phyloP scores from a whole-genome alignment of 2,888 invertebrate species.

The Lamellibrachia columna region DNA sequence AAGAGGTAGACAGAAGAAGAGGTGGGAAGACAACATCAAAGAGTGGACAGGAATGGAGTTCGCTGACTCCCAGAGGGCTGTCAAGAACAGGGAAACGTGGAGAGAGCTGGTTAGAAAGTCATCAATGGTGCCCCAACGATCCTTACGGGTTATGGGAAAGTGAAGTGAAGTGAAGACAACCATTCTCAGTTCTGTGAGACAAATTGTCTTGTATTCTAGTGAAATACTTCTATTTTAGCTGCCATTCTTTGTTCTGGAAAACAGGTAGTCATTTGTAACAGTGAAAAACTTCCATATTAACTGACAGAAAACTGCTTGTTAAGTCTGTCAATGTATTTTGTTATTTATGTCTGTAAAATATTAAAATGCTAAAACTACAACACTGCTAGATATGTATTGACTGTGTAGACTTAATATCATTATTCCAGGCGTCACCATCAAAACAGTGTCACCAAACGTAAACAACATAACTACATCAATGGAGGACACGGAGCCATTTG shows the following conservation, averaged over 20 bases:
- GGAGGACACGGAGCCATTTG: neutral
- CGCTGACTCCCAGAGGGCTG: no score
- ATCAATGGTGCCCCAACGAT: no score
- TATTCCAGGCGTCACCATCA: slow-evolving; percentile 16
- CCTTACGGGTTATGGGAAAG: no score
- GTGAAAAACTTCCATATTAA: neutral
- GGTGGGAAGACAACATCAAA: no score
- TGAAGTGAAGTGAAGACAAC: no score
- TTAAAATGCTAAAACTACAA: neutral
- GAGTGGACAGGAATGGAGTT: no score
- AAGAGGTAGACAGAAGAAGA: no score
- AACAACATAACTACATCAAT: neutral
- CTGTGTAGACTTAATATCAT: neutral
- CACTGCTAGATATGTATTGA: neutral
- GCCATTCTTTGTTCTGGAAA: neutral
- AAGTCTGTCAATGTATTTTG: neutral
- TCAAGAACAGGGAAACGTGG: no score
- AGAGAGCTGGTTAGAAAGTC: no score
- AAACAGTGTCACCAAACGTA: neutral
- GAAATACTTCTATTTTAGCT: neutral
- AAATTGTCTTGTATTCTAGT: neutral
- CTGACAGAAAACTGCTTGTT: neutral
- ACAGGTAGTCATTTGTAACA: neutral
- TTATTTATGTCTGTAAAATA: neutral
- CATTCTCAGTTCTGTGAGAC: no score